phyloP scores from a whole-genome alignment of 2,797 vertebrate species.

The Ciconia nigra region DNA sequence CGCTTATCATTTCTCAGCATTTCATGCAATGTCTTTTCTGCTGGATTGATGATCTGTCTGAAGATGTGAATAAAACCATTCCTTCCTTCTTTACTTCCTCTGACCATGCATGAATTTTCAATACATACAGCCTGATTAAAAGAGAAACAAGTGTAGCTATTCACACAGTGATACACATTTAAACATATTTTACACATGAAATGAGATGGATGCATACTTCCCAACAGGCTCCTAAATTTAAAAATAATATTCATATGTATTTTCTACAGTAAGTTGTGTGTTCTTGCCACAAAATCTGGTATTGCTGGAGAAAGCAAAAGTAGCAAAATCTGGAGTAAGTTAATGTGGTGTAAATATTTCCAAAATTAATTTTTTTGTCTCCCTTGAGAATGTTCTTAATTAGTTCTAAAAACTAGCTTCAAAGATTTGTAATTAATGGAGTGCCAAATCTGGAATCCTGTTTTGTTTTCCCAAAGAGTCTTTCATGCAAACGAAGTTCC shows the following conservation, averaged over 20 bases:
- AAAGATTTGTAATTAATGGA: neutral
- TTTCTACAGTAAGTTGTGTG: neutral
- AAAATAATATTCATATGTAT: neutral
- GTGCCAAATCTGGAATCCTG: neutral
- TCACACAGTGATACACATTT: neutral
- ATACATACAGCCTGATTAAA: conserved; percentile 89
- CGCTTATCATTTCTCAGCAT: conserved; percentile 83
- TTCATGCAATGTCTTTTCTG: conserved; percentile 84
- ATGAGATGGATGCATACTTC: neutral
- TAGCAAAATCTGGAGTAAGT: neutral
- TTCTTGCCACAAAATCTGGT: neutral
- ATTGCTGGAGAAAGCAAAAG: neutral
- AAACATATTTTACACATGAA: neutral
- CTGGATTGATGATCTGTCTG: conserved; percentile 84
- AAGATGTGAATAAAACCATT: conserved; percentile 93
- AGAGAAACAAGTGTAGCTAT: neutral
- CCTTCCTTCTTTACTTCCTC: conserved; percentile 94
- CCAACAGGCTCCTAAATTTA: neutral
- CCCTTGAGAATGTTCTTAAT: neutral
- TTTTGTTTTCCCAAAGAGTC: neutral
- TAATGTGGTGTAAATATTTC: neutral
- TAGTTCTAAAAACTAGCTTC: neutral
- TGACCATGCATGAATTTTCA: conserved; percentile 94
- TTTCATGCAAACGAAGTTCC: neutral
- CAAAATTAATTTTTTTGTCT: neutral